Evolutionary conservation across 2,797 vertebrate species (phyloP).

Genomic region (Urocyon cinereoargenteus): DNA sequence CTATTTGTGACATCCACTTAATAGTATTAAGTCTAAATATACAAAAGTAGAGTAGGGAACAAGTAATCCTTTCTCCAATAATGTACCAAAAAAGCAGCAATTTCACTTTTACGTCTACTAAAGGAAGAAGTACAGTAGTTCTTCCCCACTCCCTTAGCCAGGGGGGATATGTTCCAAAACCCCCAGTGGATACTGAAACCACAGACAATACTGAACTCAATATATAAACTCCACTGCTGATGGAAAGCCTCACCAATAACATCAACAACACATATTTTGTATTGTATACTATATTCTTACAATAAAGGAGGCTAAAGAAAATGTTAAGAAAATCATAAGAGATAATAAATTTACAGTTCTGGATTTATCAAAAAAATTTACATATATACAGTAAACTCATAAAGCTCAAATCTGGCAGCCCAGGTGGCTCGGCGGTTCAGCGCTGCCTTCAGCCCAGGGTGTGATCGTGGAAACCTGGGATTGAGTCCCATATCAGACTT

Average conservation of each 20-base stretch:
- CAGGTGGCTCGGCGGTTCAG: too few species aligned
- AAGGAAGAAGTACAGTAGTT: neutral
- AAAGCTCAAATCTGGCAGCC: neutral
- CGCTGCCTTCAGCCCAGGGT: too few species aligned
- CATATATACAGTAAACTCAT: neutral
- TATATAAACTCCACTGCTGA: neutral
- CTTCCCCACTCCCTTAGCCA: neutral
- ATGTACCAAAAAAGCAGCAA: constrained; percentile 34
- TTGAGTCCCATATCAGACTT: too few species aligned
- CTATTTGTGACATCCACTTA: neutral
- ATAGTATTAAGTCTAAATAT: neutral
- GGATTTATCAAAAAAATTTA: neutral
- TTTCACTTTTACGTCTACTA: constrained; percentile 1
- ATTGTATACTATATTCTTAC: neutral
- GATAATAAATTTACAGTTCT: neutral
- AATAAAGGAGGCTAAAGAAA: neutral
- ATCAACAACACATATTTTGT: neutral
- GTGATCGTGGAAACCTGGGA: too few species aligned
- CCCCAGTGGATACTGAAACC: neutral
- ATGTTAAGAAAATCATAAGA: neutral
- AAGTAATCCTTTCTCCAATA: constrained; percentile 34
- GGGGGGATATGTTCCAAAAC: neutral
- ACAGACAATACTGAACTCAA: neutral
- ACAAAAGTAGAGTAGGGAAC: neutral
- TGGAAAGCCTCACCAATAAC: neutral